phyloP scores from a whole-genome alignment of 2,797 vertebrate genomes.

The Hippopotamyrus pictus region DNA sequence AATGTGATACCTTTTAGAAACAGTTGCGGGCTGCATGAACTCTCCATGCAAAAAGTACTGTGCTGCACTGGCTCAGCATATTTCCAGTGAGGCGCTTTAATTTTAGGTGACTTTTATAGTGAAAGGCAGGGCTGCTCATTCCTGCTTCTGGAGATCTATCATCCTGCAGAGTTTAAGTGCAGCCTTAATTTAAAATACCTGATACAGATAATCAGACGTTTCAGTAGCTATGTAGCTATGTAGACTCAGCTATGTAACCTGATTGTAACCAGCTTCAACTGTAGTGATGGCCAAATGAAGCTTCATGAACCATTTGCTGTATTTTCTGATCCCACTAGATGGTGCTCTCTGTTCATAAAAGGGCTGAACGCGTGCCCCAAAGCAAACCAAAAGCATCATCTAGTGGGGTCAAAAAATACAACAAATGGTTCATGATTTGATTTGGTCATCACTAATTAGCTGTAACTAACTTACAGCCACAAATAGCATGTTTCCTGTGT shows the following conservation, averaged over 20 bases:
- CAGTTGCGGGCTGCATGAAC: not conserved
- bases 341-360: no score
- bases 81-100: not conserved
- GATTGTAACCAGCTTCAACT: no score
- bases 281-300: no score
- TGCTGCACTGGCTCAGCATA: not conserved
- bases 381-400: no score
- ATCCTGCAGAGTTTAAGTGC: not conserved
- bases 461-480: not conserved
- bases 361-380: no score
- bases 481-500: not conserved
- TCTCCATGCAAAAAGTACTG: not conserved
- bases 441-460: not conserved
- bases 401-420: no score
- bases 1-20: not conserved
- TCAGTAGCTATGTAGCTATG: no score
- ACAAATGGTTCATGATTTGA: no score
- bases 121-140: not conserved
- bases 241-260: no score
- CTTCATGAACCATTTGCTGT: no score
- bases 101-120: not conserved
- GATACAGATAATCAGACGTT: not conserved
- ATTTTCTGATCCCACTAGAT: no score
- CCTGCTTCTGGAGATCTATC: not conserved
- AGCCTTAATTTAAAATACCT: not conserved